Evolutionary conservation across 1,140 invertebrate genomes (phyloP), one percentile per base, ranked within the genome.

Genomic region (Centruroides sculpturatus): DNA sequence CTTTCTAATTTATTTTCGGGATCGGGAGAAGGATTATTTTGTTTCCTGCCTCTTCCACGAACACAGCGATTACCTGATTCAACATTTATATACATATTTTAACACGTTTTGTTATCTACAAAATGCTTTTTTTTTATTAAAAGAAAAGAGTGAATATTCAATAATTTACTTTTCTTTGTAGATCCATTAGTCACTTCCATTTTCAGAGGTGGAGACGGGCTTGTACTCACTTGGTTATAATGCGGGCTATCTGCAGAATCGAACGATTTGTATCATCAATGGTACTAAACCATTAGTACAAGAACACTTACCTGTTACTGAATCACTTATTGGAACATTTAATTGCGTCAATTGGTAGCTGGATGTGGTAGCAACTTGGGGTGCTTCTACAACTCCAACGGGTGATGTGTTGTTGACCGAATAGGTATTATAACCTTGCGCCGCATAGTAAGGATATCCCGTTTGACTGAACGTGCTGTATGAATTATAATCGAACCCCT

Each of bases 1-100:
- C 94, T 79, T 68, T 98, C 90, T 23, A 92, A 80, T 65, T 78
- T 85, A 58, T 85, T 86, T 73, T 92, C 86, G 5, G 86, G 84
- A 64, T 85, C 84, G 1, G 86, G 83, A 61, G 78, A 72, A 64
- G 78, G 67, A 68, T 82, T 77, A 68, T 73, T 74, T 41, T 74
- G 72, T 59, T 77, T 64, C 50, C 74, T 62, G 49, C 71, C 69
- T 59, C 77, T 64, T 47, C 75, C 75, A 56, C 67, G 60, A 50
- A 68, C 70, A 56, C 55, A 56, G 54, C 64, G 58, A 35, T 56
- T 53, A 23, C 53, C 47, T 58, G 57, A 46, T 55, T 9, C 23
- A 54, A 36, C 6, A 47, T n/a, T 46, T 56, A 5, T 5, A 56
- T 23, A 52, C 46, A 52, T 41, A 62, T 59, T n/a, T 23, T 34